Conservation (phyloP, 2,888 invertebrate species). For the Lasioglossum oenotherae region DNA sequence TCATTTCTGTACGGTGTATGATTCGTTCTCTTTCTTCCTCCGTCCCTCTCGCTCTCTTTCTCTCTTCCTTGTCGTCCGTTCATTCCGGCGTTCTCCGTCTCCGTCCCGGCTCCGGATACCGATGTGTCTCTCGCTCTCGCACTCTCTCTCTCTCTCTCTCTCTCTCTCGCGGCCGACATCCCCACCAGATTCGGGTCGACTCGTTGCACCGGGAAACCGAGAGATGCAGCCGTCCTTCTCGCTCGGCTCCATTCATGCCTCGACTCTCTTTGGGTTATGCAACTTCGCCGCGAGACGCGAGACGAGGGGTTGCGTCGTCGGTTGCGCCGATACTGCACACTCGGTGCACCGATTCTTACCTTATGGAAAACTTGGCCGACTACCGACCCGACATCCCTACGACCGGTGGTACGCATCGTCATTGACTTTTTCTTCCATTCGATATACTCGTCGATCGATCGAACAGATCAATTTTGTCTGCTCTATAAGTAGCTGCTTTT, state of each 20-base stretch:
- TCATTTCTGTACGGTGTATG: slow-evolving; percentile 64
- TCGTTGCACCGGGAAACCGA: slow-evolving; percentile 71
- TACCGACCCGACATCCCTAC: slow-evolving; percentile 22
- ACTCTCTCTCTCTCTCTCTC: slow-evolving; percentile 5
- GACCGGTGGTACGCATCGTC: not conserved
- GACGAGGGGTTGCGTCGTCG: slow-evolving; percentile 50
- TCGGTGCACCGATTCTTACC: slow-evolving; percentile 59
- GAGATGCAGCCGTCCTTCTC: slow-evolving; percentile 67
- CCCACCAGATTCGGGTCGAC: slow-evolving; percentile 48
- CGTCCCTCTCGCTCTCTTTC: slow-evolving; percentile 16
- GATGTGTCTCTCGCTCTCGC: slow-evolving; percentile 34
- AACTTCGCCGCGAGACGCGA: slow-evolving; percentile 68
- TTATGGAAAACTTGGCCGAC: slow-evolving; percentile 26
- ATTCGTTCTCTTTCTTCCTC: slow-evolving; percentile 36
- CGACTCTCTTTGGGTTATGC: slow-evolving; percentile 74
- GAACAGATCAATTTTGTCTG: not conserved
- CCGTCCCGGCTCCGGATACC: slow-evolving; percentile 35
- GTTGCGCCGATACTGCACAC: slow-evolving; percentile 55
- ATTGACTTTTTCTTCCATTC: not conserved
- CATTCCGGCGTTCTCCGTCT: slow-evolving; percentile 24
- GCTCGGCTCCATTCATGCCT: slow-evolving; percentile 77
- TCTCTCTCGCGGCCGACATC: slow-evolving; percentile 23
- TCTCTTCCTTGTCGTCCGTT: not conserved
- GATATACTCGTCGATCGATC: not conserved
- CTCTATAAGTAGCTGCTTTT: not conserved